phyloP scores from a whole-genome alignment of 2,888 invertebrate species.

The Amiota mariae region DNA sequence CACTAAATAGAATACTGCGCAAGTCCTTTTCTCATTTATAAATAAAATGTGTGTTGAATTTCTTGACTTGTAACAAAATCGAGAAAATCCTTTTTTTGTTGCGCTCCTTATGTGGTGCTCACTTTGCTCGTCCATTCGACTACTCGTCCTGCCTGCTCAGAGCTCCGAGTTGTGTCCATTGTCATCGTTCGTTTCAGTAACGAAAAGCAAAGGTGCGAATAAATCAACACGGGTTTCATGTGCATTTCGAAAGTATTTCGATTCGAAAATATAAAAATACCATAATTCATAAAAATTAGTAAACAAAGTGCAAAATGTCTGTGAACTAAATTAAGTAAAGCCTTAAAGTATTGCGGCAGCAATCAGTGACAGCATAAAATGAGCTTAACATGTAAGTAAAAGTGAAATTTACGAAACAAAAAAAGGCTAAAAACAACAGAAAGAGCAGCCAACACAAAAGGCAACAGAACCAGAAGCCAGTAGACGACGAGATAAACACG shows the following conservation, averaged over 20 bases:
- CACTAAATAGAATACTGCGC: background rate
- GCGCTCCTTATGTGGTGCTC: background rate
- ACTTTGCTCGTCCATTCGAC: background rate
- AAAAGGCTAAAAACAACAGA: background rate
- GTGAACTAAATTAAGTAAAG: conserved; percentile 32
- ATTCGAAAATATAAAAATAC: conserved; percentile 55
- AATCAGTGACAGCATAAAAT: conserved; percentile 54
- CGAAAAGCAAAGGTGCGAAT: conserved; percentile 66
- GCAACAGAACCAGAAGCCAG: background rate
- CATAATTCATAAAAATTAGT: conserved; percentile 45
- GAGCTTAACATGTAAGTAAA: conserved; percentile 35
- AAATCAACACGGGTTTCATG: conserved; percentile 68
- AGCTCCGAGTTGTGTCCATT: background rate
- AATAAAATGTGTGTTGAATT: conserved; percentile 8
- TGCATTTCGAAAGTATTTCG: conserved; percentile 51
- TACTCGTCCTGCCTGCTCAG: background rate
- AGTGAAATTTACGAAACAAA: background rate
- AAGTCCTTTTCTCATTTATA: background rate
- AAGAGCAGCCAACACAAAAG: background rate
- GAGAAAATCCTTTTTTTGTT: background rate
- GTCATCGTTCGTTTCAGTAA: conserved; percentile 52
- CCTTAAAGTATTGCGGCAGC: conserved; percentile 24
- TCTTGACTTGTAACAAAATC: background rate
- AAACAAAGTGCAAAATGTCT: conserved; percentile 44
- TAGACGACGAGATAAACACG: conserved; percentile 14